phyloP scores from a whole-genome alignment of 2,888 invertebrate species.

The Hemaris fuciformis region DNA sequence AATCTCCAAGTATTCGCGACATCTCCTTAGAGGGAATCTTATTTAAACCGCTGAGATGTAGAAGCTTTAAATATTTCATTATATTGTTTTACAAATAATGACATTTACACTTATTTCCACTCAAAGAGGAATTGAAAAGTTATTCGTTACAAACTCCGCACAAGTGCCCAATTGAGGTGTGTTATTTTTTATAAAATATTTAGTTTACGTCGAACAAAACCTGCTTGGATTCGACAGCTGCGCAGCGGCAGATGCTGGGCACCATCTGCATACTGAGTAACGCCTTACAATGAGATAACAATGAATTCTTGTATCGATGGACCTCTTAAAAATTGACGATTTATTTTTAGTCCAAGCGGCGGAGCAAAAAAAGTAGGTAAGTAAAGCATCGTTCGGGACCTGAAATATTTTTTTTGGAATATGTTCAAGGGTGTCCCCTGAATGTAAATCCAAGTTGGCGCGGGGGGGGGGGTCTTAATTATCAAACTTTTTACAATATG shows the following conservation, averaged over 20 bases:
- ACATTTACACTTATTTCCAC: neutral
- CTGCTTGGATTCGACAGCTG: conserved; percentile 42
- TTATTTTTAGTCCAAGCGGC: too few relatives aligned
- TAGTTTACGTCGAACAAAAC: conserved; percentile 1
- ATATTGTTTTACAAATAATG: neutral
- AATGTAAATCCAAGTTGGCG: too few relatives aligned
- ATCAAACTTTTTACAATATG: too few relatives aligned
- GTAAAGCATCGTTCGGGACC: too few relatives aligned
- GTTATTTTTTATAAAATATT: conserved; percentile 4
- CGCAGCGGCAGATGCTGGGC: conserved; percentile 44
- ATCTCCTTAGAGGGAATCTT: neutral
- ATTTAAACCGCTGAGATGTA: neutral
- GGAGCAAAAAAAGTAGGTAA: too few relatives aligned
- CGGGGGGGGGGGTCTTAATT: too few relatives aligned
- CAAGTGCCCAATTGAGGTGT: neutral
- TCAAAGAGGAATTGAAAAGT: neutral
- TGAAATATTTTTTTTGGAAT: too few relatives aligned
- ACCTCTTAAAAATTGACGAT: neutral
- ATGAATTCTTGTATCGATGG: neutral
- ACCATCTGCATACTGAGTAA: conserved; percentile 15
- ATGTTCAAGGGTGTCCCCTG: too few relatives aligned
- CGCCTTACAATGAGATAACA: neutral
- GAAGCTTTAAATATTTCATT: neutral
- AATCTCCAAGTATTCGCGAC: neutral
- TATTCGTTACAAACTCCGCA: neutral